A percentile compares a stretch with the other conserved stretches of the same genome.
Conservation (phyloP, 2,888 invertebrate species). For the Sisyra terminalis region DNA sequence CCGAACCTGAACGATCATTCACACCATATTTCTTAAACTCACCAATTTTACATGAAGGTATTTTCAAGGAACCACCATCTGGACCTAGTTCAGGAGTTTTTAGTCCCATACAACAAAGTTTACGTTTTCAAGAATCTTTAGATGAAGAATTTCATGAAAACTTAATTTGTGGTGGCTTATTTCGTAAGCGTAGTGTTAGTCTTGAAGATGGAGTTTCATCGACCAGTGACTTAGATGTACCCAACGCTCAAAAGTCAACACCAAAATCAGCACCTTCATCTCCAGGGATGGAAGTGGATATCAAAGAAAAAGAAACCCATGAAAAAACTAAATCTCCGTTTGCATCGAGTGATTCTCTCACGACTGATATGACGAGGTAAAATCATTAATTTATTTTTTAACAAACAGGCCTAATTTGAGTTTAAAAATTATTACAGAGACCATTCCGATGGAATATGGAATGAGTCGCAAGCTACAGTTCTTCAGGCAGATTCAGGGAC, state of each 20-base stretch:
- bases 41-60: constrained; percentile 40
- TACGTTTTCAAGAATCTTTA: constrained; percentile 27
- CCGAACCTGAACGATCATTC: constrained; percentile 19
- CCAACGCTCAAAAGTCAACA: constrained; percentile 16
- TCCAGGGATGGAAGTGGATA: constrained; percentile 26
- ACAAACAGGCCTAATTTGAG: background rate
- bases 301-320: constrained; percentile 26
- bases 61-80: constrained; percentile 26
- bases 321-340: constrained; percentile 48
- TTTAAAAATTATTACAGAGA: constrained; percentile 33
- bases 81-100: constrained; percentile 13
- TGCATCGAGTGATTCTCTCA: constrained; percentile 68
- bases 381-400: background rate
- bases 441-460: constrained; percentile 78
- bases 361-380: constrained; percentile 45
- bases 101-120: constrained; percentile 7
- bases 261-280: constrained; percentile 50
- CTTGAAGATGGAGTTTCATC: constrained; percentile 37
- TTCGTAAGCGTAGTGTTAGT: constrained; percentile 54
- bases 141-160: constrained; percentile 70
- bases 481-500: constrained; percentile 55
- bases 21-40: constrained; percentile 33
- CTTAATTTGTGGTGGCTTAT: constrained; percentile 57
- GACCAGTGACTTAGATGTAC: constrained; percentile 21
- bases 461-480: constrained; percentile 76